Evolutionary conservation across 2,888 invertebrate genomes (phyloP), one percentile per base, ranked within the genome.

Genomic region (Calameuta idolon): DNA sequence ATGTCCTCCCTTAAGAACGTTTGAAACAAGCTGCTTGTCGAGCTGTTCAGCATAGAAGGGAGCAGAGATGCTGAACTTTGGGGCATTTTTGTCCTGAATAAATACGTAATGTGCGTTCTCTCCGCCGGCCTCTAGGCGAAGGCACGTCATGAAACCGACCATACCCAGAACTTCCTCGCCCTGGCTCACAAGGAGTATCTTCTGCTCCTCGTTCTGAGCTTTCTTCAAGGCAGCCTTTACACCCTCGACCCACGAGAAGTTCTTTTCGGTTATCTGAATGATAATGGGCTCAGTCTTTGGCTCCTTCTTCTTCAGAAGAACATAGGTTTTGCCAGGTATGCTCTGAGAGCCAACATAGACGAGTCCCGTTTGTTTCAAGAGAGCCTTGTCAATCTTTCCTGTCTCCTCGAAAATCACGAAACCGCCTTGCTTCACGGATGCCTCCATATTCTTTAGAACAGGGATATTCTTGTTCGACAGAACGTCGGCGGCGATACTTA

Each of bases 101-200:
- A 95, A 95, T 80, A 95, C 93, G 79, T 94, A 94, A 88, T 97
- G 94, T 69, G 97, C 94, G 85, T 94, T 95, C 79, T 93, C 92
- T 33, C 98, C 98, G 82, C 97, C 98, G 11, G 96, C 94, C 93
- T 99, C 99, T 86, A 94, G 95, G 87, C 96, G 95, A 83, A 99
- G 93, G 91, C 99, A 99, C 89, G 97, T 96, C 87, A 96, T 95
- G 90, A 99, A 93, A 74, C 99, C 99, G 78, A 98, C 93, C 82
- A 97, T 93, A 76, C 89, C 91, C 4, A 90, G 86, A 35, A 93
- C 90, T 79, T 95, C 93, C 85, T 95, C 94, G 73, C 95, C 95
- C 87, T 95, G 94, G 79, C 95, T 94, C 77, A 96, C 94, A 69
- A 97, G 89, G 86, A 95, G 94, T 78, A 97, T 93, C 84, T 95